These are phyloP conservation scores for Zosterops hypoxanthus DNA, from an alignment of 2,113 vertebrate genomes.

Conservation along the genomic window DNA sequence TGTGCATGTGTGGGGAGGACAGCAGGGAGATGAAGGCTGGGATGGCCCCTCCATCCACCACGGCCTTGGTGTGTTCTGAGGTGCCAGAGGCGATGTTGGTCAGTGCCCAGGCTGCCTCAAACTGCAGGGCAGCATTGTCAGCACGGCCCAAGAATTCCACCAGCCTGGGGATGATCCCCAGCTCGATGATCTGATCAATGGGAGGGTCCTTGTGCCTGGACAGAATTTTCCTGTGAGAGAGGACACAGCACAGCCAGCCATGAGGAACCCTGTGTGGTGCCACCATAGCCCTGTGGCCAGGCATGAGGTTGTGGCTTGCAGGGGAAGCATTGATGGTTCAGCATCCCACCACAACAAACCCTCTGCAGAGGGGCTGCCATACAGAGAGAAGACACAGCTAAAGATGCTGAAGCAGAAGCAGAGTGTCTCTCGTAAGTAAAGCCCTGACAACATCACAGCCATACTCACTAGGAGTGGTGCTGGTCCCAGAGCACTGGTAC, in stretches of 20 bases:
- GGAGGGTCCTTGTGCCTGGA: conserved; percentile 85
- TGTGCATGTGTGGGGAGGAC: conserved; percentile 81
- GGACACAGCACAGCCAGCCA: neutral
- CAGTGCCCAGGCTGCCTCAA: conserved; percentile 92
- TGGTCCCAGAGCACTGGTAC: neutral
- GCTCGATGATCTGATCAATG: conserved; percentile 78
- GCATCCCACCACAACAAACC: neutral
- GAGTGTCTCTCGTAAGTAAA: neutral
- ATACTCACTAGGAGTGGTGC: fast-evolving
- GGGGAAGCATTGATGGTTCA: neutral
- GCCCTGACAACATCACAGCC: neutral
- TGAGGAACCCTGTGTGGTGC: neutral
- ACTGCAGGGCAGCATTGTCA: conserved; percentile 80
- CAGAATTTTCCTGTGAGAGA: conserved; percentile 80
- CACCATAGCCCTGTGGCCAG: neutral
- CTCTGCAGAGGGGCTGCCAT: neutral
- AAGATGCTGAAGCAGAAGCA: neutral
- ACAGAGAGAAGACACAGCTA: neutral
- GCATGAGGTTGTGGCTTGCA: neutral
- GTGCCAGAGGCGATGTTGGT: conserved; percentile 92
- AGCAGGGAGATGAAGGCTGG: conserved; percentile 83
- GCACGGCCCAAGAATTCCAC: conserved; percentile 81
- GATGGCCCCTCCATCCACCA: conserved; percentile 87
- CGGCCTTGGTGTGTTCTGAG: conserved; percentile 83
- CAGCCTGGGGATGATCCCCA: conserved; percentile 82